Conservation (phyloP, 2,888 invertebrate genomes). For the Phanerotoma sp. region DNA sequence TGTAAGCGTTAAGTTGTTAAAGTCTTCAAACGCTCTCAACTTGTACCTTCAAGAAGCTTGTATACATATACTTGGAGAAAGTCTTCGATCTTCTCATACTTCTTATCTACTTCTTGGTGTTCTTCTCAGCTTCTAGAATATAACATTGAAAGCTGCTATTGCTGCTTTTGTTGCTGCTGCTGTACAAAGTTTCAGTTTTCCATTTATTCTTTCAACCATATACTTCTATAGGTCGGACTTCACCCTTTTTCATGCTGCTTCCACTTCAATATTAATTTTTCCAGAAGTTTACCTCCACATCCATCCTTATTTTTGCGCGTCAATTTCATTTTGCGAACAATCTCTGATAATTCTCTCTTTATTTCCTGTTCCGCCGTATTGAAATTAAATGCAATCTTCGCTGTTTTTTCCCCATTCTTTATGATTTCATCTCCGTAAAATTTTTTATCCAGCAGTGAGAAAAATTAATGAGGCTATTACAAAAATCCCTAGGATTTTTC, state of each 20-base stretch:
- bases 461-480: conserved; percentile 14
- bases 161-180: too few relatives aligned
- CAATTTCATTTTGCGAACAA: conserved; percentile 37
- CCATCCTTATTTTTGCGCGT: conserved; percentile 25
- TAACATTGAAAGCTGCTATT: too few relatives aligned
- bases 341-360: conserved; percentile 31
- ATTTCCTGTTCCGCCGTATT: conserved; percentile 33
- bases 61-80: too few relatives aligned
- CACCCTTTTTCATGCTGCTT: conserved; percentile 11
- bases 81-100: too few relatives aligned
- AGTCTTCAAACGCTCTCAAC: too few relatives aligned
- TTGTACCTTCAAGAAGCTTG: too few relatives aligned
- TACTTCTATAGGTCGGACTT: background rate
- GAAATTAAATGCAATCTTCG: conserved; percentile 39
- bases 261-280: conserved; percentile 53
- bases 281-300: conserved; percentile 39
- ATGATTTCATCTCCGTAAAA: conserved; percentile 1
- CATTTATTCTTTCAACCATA: conserved; percentile 12
- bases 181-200: too few relatives aligned
- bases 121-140: too few relatives aligned
- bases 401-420: conserved; percentile 10
- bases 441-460: background rate
- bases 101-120: too few relatives aligned
- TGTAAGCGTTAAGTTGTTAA: conserved; percentile 19
- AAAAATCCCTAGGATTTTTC: background rate